Evolutionary conservation across 2,888 invertebrate species (phyloP).

Genomic region (Slavum lentiscoides): DNA sequence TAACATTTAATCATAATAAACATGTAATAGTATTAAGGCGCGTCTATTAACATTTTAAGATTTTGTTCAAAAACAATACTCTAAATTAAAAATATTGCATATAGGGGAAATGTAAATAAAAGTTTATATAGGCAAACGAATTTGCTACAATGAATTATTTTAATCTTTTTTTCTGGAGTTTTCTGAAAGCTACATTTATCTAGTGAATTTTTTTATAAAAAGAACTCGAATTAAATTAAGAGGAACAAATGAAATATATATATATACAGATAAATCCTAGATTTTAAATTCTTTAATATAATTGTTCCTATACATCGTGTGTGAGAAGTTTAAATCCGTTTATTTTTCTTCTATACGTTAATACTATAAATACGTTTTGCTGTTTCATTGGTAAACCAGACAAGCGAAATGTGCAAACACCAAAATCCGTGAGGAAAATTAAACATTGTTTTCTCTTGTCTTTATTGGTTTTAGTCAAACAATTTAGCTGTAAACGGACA

Average conservation of each 20-base stretch:
- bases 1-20: too few species aligned
- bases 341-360: constrained; percentile 2
- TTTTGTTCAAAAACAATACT: too few species aligned
- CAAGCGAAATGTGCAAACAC: background rate
- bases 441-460: background rate
- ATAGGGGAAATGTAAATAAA: too few species aligned
- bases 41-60: too few species aligned
- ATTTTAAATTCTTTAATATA: background rate
- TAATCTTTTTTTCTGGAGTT: too few species aligned
- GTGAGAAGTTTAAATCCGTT: background rate
- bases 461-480: background rate
- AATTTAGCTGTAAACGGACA: background rate
- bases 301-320: background rate
- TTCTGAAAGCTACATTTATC: too few species aligned
- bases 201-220: background rate
- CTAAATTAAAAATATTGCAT: too few species aligned
- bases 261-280: background rate
- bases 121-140: too few species aligned
- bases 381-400: background rate
- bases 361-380: background rate
- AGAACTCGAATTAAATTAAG: background rate
- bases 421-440: background rate
- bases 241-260: background rate
- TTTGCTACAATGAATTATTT: too few species aligned
- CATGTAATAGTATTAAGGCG: too few species aligned